These are phyloP conservation scores for Gobio gobio DNA, from an alignment of 2,113 vertebrate species.

Conservation along the genomic window DNA sequence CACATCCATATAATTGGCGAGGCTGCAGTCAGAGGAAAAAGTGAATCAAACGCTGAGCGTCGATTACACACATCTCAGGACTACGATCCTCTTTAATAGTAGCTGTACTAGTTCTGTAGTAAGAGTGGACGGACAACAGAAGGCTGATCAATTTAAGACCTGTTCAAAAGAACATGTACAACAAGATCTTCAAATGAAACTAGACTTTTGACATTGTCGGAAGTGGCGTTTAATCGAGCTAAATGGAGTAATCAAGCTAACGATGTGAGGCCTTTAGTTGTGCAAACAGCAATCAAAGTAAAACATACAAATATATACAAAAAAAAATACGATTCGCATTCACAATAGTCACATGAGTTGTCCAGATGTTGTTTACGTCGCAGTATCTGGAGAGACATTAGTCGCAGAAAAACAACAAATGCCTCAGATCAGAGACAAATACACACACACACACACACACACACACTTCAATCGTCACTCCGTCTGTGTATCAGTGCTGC, in stretches of 20 bases:
- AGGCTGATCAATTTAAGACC: neutral
- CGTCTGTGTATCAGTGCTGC: neutral
- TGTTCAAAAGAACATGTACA: neutral
- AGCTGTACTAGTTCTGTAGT: neutral
- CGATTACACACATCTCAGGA: neutral
- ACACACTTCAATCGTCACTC: neutral
- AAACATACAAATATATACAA: neutral
- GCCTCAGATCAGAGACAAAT: neutral
- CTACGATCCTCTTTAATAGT: neutral
- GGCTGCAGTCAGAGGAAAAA: slow-evolving; percentile 32
- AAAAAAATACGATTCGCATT: neutral
- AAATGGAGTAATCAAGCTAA: neutral
- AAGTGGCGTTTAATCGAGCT: too few species aligned
- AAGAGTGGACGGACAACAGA: too few species aligned
- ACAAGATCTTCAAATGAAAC: neutral
- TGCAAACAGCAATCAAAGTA: neutral
- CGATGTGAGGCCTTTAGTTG: neutral
- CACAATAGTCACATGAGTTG: neutral
- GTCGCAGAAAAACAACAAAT: neutral
- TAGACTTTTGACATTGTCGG: neutral
- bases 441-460: neutral
- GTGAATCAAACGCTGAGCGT: neutral
- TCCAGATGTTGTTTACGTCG: neutral
- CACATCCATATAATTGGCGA: slow-evolving; percentile 51
- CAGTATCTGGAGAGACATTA: neutral